Evolutionary conservation across 2,888 invertebrate species (phyloP), one percentile per base, ranked within the genome.

Genomic region (Didymodactylos carnosus): DNA sequence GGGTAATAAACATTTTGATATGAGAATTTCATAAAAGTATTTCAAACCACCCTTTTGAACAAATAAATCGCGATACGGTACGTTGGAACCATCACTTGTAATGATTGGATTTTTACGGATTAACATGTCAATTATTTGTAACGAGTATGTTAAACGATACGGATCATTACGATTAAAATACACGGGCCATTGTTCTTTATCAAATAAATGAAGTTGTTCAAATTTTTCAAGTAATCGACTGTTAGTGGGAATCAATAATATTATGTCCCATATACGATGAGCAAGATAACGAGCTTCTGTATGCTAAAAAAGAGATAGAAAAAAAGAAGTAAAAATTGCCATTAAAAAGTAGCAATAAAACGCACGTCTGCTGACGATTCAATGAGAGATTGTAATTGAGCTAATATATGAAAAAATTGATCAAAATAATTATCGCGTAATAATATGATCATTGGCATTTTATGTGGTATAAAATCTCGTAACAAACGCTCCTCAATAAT

Each of bases 381-480:
- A 29, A 62, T 62, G n/a, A 62, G 35, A 3, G 4, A 35, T 62
- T 62, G 62, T 62, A 94, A 85, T 1, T 90, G 91, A 81, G 92
- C 90, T 90, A 94, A 91, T 51, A 94, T 85, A 43, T 88, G 89
- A 83, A 94, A 92, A 3, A 94, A 86, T 78, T 92, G 91, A 80
- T 92, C 90, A 83, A 94, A 94, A 85, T 92, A 91, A 72, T 89
- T 89, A n/a, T n/a, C n/a, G n/a, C n/a, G n/a, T 14, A 92, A 89
- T 11, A 94, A 85, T 23, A 94, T 84, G 73, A 92, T 86, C 19
- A 92, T 92, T 0, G 94, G 94, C 69, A 93, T 85, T 16, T 90
- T 89, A 75, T 92, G 91, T 6, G 92, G 91, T 80, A 92, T 87
- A 78, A 90, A 87, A 0, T 92, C 91, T 5, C 92, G 91, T 80